Percentiles rank a stretch among this genome's conserved stretches.
Evolutionary conservation across 1,140 invertebrate species (phyloP).

Genomic region (Achroia grisella): DNA sequence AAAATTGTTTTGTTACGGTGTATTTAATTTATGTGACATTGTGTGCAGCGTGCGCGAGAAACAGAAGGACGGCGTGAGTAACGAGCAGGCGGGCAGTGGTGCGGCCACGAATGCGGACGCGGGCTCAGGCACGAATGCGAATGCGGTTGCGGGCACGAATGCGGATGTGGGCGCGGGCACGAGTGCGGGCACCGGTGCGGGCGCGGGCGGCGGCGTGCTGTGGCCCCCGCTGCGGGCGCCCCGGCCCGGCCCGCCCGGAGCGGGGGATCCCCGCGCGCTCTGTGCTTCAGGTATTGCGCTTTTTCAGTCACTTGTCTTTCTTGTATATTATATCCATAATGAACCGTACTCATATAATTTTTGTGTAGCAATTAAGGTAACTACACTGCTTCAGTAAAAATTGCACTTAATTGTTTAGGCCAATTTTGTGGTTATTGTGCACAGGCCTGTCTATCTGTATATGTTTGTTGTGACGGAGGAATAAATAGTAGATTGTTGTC

Average conservation of each 20-base stretch:
- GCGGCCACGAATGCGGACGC: slow-evolving; percentile 1
- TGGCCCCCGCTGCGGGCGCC: slow-evolving; percentile 60
- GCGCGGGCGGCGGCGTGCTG: slow-evolving; percentile 27
- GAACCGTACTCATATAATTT: no score
- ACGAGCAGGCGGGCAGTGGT: slow-evolving; percentile 1
- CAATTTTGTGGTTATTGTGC: no score
- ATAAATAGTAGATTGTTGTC: no score
- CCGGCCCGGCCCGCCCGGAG: slow-evolving; percentile 21
- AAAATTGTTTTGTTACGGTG: no score
- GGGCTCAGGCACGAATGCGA: slow-evolving; percentile 39
- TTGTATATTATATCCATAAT: no score
- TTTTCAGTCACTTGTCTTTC: no score
- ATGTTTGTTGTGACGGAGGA: no score
- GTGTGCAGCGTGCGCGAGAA: slow-evolving; percentile 47
- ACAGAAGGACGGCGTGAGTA: slow-evolving; percentile 40
- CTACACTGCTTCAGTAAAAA: no score
- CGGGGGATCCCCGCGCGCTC: slow-evolving; percentile 46
- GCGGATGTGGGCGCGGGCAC: slow-evolving; percentile 1
- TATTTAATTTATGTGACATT: no score
- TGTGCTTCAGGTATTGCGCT: slow-evolving; percentile 31
- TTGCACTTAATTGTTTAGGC: no score
- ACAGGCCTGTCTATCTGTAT: no score
- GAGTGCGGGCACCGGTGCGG: neutral
- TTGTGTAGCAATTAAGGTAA: no score
- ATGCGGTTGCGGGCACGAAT: slow-evolving; percentile 49